Conservation (phyloP, 2,888 invertebrate genomes). For the Laspeyria flexula region DNA sequence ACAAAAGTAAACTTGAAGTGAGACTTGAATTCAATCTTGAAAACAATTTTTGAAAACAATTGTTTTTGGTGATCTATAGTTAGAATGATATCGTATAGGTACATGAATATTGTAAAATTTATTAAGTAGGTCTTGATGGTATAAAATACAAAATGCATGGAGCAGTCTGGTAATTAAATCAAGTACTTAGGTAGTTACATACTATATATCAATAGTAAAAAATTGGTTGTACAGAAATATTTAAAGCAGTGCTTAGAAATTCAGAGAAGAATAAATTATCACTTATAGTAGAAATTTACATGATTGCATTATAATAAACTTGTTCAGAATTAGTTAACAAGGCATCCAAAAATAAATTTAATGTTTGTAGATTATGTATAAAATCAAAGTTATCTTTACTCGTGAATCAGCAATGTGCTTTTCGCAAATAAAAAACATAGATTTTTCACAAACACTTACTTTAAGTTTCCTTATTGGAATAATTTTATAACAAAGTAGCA, state of each 20-base stretch:
- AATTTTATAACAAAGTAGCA: conserved; percentile 32
- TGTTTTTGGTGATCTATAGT: too few species aligned
- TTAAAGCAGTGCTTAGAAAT: neutral
- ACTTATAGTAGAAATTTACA: conserved; percentile 17
- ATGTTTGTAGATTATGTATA: conserved; percentile 22
- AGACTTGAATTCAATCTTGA: too few species aligned
- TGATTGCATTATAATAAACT: conserved; percentile 22
- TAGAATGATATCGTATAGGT: too few species aligned
- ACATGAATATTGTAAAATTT: too few species aligned
- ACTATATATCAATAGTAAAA: neutral
- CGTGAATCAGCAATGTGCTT: conserved; percentile 7
- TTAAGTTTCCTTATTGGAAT: neutral
- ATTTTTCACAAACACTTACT: neutral
- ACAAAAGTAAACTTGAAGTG: too few species aligned
- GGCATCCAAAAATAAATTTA: conserved; percentile 35
- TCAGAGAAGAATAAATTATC: neutral
- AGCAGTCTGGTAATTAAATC: neutral
- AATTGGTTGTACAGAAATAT: neutral
- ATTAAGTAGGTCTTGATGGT: too few species aligned
- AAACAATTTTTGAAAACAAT: too few species aligned
- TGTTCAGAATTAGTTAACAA: conserved; percentile 28
- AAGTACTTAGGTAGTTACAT: neutral
- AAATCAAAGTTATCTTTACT: conserved; percentile 20
- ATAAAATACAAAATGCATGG: too few species aligned
- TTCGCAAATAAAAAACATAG: neutral